Base-by-base conservation (phyloP, 2,797 vertebrate species). In the Iguana delicatissima region DNA sequence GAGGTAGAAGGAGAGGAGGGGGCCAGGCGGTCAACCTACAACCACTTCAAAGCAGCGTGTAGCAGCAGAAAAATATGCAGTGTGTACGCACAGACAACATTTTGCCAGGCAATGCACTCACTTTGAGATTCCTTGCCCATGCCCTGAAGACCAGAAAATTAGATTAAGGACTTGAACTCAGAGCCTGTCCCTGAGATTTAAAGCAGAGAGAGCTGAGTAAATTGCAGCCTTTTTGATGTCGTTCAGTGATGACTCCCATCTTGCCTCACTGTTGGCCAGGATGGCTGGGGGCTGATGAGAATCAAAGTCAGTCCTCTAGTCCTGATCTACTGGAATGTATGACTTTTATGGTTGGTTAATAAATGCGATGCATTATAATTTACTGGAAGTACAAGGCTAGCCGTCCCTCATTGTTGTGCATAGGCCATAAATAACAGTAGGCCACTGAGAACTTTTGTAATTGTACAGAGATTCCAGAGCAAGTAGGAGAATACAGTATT, bases 371-470 rank as follows among this genome's bases (percentile, higher is more conserved):
- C 24, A 88, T 14, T 18, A 38, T 0, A 90, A 77, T 85, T 86
- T 26, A 18, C 94, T 92, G 93, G 90, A 94, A 91, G 90, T 95
- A 93, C 74, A 93, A 91, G 94, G 55, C 29, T 50, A 69, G 42
- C 14, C 18, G 57, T 2, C 83, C 88, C 91, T 59, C 80, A 46
- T 84, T 88, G 55, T 73, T 90, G 69, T 69, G 84, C 8, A 20
- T 64, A 87, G 46, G 76, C 46, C 24, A 91, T 20, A 92, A 59
- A 86, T 14, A 76, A 57, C 64, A 22, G 3, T 32, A 69, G 67
- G 42, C 38, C 72, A 69, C 67, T 86, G 50, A n/a, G 52, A 8
- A 29, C 38, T 72, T 86, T 81, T n/a, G 13, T 35, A 81, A 86
- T 59, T 72, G 52, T 16, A 52, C 13, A 81, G 35, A 77, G 16